Conservation (phyloP, 2,113 vertebrate genomes). For the Lophius piscatorius region DNA sequence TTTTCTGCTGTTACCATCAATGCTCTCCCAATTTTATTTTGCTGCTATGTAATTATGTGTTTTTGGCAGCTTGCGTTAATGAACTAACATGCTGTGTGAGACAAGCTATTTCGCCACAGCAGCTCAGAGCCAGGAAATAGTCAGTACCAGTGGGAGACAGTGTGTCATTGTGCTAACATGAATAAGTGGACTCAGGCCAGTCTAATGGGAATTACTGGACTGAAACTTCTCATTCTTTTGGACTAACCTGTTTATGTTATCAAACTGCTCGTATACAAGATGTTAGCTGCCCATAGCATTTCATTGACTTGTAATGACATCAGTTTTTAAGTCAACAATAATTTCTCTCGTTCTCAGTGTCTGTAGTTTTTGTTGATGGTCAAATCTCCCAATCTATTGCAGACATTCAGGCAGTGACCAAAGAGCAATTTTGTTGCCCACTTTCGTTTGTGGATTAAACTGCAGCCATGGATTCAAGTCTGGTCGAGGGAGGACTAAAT, state of each 20-base stretch:
- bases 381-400: slow-evolving; percentile 28
- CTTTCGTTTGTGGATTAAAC: slow-evolving; percentile 54
- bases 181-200: slow-evolving; percentile 67
- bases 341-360: too few species aligned
- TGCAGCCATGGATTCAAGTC: slow-evolving; percentile 92
- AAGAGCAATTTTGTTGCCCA: slow-evolving; percentile 73
- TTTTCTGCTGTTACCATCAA: background rate
- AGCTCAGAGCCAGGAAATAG: slow-evolving; percentile 50
- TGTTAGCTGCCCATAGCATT: slow-evolving; percentile 21
- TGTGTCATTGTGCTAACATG: slow-evolving; percentile 70
- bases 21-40: background rate
- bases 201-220: slow-evolving; percentile 51
- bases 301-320: slow-evolving; percentile 24
- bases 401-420: slow-evolving; percentile 70
- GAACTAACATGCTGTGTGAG: accelerated
- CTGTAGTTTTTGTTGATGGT: too few species aligned
- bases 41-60: accelerated
- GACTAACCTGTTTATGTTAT: slow-evolving; percentile 10
- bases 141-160: slow-evolving; percentile 46
- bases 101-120: slow-evolving; percentile 23
- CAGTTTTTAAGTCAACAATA: slow-evolving; percentile 33
- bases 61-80: background rate
- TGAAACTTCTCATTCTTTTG: slow-evolving; percentile 42
- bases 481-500: slow-evolving; percentile 98
- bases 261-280: slow-evolving; percentile 6